Base-by-base conservation (phyloP, 2,888 invertebrate genomes). In the Thecocarcelia acutangulata region DNA sequence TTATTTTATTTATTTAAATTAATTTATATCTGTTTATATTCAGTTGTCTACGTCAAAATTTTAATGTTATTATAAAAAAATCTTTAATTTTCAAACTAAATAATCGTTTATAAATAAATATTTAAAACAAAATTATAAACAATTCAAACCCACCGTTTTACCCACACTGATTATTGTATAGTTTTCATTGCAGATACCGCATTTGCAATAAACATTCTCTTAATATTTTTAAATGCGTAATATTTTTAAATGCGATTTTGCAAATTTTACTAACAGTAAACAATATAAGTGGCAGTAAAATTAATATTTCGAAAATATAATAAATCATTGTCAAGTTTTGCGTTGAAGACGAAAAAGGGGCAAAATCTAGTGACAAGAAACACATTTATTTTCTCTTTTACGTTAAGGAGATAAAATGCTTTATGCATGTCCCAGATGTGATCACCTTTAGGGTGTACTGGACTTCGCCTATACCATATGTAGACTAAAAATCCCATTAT, bases 141-240 rank as follows among this genome's bases (percentile, higher is more conserved):
- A 37, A 46, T 48, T 40, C 5, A 46, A 56, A 74, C 21, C 33
- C 56, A 42, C 17, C 33, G 46, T 56, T 46, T 37, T 56, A 64
- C 3, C 24, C 28, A 37, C 46, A 56, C 21, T 54, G 19, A 64
- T 73, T 37, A 73, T 63, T 63, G 33, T 63, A 1, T 54, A 33
- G 37, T 56, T 64, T 64, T 0, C 44, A 64, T 64, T 56, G 37
- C 12, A 64, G 64, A 74, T 74, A 37, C 63, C 63, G 46, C 63
- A 73, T 46, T 64, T 64, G 46, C 73, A 40, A 54, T 74, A 64
- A 74, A 74, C 56, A 64, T 64, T 56, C 24, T 48, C 46, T 64
- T 54, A 46, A 44, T 3, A 13, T 24, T 59, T 59, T 72, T 37
- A 42, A 70, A 61, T 33, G 48, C 52, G 15, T 15, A 48, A 63